Evolutionary conservation across 2,113 vertebrate genomes (phyloP).

Genomic region (Butorides virescens): DNA sequence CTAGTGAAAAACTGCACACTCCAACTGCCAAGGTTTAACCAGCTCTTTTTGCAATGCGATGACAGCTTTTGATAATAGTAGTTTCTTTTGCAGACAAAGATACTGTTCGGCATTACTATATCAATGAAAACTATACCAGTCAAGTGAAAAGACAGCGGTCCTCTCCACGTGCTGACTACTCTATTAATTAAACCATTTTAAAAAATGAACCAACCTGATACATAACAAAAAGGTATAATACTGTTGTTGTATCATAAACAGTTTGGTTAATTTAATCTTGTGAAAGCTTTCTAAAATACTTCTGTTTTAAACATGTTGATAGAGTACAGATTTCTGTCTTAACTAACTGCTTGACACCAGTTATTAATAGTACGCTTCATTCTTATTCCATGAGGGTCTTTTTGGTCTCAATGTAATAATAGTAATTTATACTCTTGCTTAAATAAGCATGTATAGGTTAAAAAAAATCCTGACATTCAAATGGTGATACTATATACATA

Average conservation of each 20-base stretch:
- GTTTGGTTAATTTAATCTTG: not conserved
- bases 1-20: not conserved
- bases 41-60: not conserved
- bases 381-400: not conserved
- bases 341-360: not conserved
- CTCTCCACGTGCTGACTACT: not conserved
- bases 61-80: not conserved
- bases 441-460: not conserved
- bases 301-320: not conserved
- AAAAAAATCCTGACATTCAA: not conserved
- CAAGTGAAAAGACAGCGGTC: not conserved
- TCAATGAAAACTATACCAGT: not conserved
- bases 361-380: not conserved
- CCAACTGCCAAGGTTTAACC: not conserved
- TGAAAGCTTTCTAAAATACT: not conserved
- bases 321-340: not conserved
- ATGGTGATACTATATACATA: not conserved
- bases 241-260: not conserved
- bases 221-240: rapidly evolving
- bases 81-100: not conserved
- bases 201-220: not conserved
- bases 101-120: not conserved
- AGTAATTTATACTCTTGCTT: not conserved
- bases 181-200: not conserved
- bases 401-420: not conserved